phyloP scores from a whole-genome alignment of 1,140 invertebrate species.

The Pseudomyrmex gracilis region DNA sequence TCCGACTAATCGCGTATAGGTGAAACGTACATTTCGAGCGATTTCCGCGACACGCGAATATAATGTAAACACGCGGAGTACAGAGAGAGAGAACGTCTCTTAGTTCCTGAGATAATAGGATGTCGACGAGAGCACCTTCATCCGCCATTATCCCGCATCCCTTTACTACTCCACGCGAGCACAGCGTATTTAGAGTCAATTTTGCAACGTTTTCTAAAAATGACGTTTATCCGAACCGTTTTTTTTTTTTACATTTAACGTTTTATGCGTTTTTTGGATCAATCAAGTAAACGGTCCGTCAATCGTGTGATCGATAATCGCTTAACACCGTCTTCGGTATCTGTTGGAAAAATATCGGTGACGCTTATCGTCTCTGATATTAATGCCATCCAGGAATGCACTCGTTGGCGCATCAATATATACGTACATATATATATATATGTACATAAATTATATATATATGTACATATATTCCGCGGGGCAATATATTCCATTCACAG shows the following conservation, averaged over 20 bases:
- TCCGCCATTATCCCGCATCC: slow-evolving; percentile 8
- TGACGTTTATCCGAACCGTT: not conserved
- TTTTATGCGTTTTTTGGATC: slow-evolving; percentile 5
- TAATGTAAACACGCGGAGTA: not conserved
- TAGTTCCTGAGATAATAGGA: slow-evolving; percentile 47
- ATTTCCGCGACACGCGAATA: slow-evolving; percentile 21
- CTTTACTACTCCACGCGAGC: slow-evolving; percentile 4
- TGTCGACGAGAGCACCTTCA: slow-evolving; percentile 21
- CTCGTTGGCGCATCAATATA: slow-evolving; percentile 7
- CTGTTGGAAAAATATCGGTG: slow-evolving; percentile 39
- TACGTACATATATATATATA: too few species aligned
- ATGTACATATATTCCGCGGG: slow-evolving; percentile 1
- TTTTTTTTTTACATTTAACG: not conserved
- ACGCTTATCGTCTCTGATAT: slow-evolving; percentile 36
- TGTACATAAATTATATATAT: not conserved
- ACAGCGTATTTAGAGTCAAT: slow-evolving; percentile 13
- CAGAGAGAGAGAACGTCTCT: slow-evolving; percentile 21
- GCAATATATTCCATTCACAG: slow-evolving; percentile 70
- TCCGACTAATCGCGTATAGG: not conserved
- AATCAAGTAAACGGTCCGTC: slow-evolving; percentile 10
- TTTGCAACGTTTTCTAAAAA: slow-evolving; percentile 28
- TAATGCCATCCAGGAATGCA: slow-evolving; percentile 47
- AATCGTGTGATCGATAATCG: not conserved
- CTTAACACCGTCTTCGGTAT: slow-evolving; percentile 12
- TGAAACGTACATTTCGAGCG: not conserved